Conservation (phyloP, 2,797 vertebrate species). For the Clarias pachynema region DNA sequence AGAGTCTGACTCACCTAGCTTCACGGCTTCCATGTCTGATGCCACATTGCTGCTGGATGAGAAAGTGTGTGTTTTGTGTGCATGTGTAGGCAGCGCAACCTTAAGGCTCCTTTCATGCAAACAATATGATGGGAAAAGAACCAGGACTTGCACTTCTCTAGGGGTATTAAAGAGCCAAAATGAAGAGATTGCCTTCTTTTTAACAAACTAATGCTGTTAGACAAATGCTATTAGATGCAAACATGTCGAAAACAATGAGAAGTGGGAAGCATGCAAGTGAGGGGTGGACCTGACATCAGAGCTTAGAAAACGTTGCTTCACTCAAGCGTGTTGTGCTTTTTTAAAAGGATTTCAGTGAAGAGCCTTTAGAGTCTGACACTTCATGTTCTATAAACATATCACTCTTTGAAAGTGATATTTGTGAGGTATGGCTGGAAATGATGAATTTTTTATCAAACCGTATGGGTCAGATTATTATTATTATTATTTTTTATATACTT, state of each 20-base stretch:
- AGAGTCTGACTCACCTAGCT: slow-evolving; percentile 78
- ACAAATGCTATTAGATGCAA: slow-evolving; percentile 28
- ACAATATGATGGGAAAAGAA: slow-evolving; percentile 70
- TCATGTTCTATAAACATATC: slow-evolving; percentile 28
- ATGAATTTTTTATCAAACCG: background rate
- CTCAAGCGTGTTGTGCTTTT: slow-evolving; percentile 13
- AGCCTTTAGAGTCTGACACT: slow-evolving; percentile 27
- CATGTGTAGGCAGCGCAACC: slow-evolving; percentile 76
- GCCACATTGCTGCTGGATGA: slow-evolving; percentile 64
- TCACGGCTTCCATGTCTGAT: slow-evolving; percentile 70
- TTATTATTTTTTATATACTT: too few species aligned
- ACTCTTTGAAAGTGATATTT: slow-evolving; percentile 25
- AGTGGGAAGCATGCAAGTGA: slow-evolving; percentile 40
- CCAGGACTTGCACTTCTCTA: slow-evolving; percentile 44
- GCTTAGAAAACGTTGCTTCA: slow-evolving; percentile 38
- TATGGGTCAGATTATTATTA: background rate
- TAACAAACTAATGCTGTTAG: slow-evolving; percentile 76
- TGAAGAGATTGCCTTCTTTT: slow-evolving; percentile 61
- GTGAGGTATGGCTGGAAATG: background rate
- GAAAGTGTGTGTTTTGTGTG: slow-evolving; percentile 58
- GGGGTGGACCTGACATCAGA: slow-evolving; percentile 36
- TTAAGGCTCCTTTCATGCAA: slow-evolving; percentile 79
- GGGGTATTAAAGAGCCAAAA: slow-evolving; percentile 35
- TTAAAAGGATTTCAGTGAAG: slow-evolving; percentile 32
- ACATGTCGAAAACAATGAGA: slow-evolving; percentile 58